A percentile compares a stretch with the other conserved stretches of the same genome.
phyloP scores from a whole-genome alignment of 2,797 vertebrate genomes.

The Potorous gilbertii region DNA sequence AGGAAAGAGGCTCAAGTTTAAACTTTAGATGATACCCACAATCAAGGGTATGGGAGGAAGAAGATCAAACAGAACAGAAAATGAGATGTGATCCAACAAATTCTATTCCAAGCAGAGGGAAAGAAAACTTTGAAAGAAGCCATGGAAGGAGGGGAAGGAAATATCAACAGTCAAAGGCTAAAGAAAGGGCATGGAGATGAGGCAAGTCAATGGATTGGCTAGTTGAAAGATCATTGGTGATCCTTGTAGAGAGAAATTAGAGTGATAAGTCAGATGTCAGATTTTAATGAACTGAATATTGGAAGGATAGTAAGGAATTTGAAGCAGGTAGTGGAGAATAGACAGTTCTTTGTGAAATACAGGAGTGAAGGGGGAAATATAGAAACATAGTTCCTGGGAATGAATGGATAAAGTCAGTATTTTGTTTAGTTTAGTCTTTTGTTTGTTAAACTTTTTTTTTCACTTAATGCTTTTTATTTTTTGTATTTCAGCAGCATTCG shows the following conservation, averaged over 20 bases:
- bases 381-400: too few species aligned
- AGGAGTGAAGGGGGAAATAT: background rate
- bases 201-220: background rate
- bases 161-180: background rate
- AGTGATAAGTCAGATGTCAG: background rate
- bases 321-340: background rate
- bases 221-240: background rate
- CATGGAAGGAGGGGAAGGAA: background rate
- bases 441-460: too few species aligned
- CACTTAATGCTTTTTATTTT: too few species aligned
- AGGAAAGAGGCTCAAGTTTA: background rate
- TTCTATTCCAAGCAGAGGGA: background rate
- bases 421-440: too few species aligned
- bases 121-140: background rate
- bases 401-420: background rate
- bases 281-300: background rate
- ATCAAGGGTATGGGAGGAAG: too few species aligned
- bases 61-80: background rate
- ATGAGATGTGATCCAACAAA: background rate
- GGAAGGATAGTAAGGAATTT: background rate
- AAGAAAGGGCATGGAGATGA: background rate
- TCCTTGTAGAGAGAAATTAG: background rate
- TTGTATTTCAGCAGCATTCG: background rate
- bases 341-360: background rate
- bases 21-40: background rate